phyloP scores from a whole-genome alignment of 2,113 vertebrate genomes.

The Varanus salvator region DNA sequence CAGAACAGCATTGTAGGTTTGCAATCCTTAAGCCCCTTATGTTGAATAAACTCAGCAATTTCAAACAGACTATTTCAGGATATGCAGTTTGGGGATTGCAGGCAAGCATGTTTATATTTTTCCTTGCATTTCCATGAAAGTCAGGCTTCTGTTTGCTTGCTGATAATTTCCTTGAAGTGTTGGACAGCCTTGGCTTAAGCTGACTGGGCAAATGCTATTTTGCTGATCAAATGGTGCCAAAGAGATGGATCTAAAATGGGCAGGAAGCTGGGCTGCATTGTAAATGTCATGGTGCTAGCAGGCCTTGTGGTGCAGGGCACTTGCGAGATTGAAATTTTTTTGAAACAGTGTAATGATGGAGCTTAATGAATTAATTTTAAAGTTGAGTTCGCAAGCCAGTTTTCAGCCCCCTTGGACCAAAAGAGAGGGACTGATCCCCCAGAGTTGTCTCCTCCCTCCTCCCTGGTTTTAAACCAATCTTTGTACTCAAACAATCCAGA shows the following conservation, averaged over 20 bases:
- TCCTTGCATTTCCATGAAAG: neutral
- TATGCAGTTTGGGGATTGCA: neutral
- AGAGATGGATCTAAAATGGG: neutral
- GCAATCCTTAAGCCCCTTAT: neutral
- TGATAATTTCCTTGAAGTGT: conserved; percentile 4
- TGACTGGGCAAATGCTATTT: neutral
- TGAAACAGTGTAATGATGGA: neutral
- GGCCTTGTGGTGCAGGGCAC: neutral
- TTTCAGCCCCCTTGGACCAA: neutral
- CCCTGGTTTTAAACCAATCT: neutral
- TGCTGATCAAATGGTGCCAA: neutral
- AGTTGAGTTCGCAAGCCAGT: neutral
- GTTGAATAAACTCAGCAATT: neutral
- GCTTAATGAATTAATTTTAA: neutral
- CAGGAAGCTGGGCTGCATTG: neutral
- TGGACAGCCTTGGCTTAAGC: neutral
- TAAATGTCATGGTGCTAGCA: neutral
- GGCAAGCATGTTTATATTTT: neutral
- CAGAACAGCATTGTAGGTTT: neutral
- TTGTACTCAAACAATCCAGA: neutral
- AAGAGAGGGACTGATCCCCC: neutral
- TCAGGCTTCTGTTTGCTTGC: neutral
- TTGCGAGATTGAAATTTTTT: neutral
- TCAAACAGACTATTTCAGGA: neutral
- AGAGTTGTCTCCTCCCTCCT: neutral